phyloP scores from a whole-genome alignment of 2,888 invertebrate species.

The Panorpa germanica region DNA sequence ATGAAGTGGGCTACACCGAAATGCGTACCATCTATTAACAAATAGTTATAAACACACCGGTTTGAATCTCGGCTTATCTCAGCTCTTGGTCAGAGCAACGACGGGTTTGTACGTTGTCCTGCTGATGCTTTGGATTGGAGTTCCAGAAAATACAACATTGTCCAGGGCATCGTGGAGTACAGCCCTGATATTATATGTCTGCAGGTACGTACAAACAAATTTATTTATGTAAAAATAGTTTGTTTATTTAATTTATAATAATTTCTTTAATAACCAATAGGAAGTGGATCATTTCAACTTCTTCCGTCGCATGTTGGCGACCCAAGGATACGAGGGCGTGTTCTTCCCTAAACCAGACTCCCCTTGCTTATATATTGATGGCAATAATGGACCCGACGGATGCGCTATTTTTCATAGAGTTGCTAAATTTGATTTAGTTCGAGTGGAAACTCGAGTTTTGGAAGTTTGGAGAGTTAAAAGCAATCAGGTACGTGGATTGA shows the following conservation, averaged over 20 bases:
- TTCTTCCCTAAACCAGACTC: constrained; percentile 63
- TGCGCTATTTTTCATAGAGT: constrained; percentile 55
- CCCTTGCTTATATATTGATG: constrained; percentile 49
- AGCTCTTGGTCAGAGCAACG: constrained; percentile 51
- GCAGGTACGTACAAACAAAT: constrained; percentile 31
- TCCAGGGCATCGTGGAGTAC: constrained; percentile 49
- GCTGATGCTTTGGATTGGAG: constrained; percentile 50
- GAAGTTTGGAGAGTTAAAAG: constrained; percentile 57
- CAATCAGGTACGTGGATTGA: constrained; percentile 50
- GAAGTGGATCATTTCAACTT: constrained; percentile 62
- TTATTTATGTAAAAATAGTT: no score
- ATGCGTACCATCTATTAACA: no score
- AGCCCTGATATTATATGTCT: constrained; percentile 52
- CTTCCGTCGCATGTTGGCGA: constrained; percentile 35
- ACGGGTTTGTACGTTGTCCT: constrained; percentile 53
- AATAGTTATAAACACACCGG: no score
- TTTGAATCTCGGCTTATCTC: no score
- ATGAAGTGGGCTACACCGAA: no score
- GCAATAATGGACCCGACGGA: constrained; percentile 60
- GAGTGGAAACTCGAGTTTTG: constrained; percentile 34
- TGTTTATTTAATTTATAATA: neutral
- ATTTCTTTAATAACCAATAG: constrained; percentile 19
- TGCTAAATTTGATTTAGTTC: constrained; percentile 37
- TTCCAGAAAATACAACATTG: constrained; percentile 39
- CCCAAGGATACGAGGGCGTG: constrained; percentile 44